A percentile compares a stretch with the other conserved stretches of the same genome.
phyloP scores from a whole-genome alignment of 1,140 invertebrate species.

The Eumeta japonica region DNA sequence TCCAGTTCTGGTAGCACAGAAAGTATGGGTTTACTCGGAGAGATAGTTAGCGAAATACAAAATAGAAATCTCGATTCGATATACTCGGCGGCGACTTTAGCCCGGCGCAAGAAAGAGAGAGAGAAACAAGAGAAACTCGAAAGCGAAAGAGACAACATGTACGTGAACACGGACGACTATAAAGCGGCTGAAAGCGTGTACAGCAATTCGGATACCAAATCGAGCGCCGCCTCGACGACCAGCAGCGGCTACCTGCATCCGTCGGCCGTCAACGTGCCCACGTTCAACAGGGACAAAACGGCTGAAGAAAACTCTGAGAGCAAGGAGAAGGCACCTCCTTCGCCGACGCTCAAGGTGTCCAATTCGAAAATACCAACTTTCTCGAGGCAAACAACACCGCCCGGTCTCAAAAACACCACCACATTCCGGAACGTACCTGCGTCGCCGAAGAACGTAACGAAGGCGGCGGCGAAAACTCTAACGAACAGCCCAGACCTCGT shows the following conservation, averaged over 20 bases:
- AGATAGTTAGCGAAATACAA: conserved; percentile 84
- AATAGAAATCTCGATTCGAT: conserved; percentile 82
- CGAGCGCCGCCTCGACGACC: conserved; percentile 61
- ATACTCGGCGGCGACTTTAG: conserved; percentile 72
- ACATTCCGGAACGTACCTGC: conserved; percentile 42
- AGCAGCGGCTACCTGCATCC: conserved; percentile 74
- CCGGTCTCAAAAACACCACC: conserved; percentile 45
- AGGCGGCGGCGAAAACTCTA: conserved; percentile 34
- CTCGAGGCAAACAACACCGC: conserved; percentile 52
- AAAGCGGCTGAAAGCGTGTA: conserved; percentile 63
- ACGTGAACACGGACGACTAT: conserved; percentile 53
- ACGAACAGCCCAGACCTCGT: conserved; percentile 70
- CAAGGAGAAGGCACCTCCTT: conserved; percentile 31
- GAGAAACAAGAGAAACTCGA: conserved; percentile 34
- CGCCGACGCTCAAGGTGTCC: conserved; percentile 33
- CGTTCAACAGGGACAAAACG: conserved; percentile 27
- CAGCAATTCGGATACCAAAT: conserved; percentile 61
- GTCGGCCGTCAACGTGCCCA: conserved; percentile 65
- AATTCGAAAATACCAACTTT: conserved; percentile 50
- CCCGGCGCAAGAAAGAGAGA: conserved; percentile 61
- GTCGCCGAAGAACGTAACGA: conserved; percentile 31
- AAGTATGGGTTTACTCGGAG: conserved; percentile 71
- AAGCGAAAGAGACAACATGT: conserved; percentile 40
- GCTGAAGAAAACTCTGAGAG: conserved; percentile 18
- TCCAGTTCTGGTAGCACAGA: conserved; percentile 56